Percentiles rank a stretch among this genome's conserved stretches.
Evolutionary conservation across 2,113 vertebrate species (phyloP).

Genomic region (Perognathus longimembris): DNA sequence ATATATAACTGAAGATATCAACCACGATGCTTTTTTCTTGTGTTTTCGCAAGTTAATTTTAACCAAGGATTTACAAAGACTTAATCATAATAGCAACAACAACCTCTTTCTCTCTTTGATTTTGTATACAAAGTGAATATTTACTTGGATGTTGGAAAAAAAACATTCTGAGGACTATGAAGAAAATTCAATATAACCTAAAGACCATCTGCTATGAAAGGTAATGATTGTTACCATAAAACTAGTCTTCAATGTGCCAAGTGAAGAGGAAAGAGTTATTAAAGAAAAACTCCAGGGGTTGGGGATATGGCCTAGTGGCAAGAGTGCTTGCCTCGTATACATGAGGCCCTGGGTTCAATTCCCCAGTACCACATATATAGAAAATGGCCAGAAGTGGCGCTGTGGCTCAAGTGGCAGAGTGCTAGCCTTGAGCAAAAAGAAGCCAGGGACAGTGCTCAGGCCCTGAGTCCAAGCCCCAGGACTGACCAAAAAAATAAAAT

Average conservation of each 20-base stretch:
- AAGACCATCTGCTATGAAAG: background rate
- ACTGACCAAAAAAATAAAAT: no score
- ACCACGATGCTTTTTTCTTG: background rate
- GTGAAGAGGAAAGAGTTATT: background rate
- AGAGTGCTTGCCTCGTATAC: no score
- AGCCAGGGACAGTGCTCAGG: no score
- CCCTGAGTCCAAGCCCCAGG: no score
- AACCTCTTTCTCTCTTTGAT: background rate
- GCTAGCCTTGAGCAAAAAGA: no score
- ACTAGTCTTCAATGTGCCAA: background rate
- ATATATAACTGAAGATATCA: slow-evolving; percentile 9
- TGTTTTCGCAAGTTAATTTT: slow-evolving; percentile 43
- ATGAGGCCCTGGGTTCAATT: no score
- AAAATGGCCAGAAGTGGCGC: no score
- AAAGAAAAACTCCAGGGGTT: slow-evolving; percentile 49
- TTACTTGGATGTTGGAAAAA: slow-evolving; percentile 7
- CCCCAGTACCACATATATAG: no score
- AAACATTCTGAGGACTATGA: background rate
- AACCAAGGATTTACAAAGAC: slow-evolving; percentile 2
- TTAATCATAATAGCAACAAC: background rate
- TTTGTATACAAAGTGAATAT: slow-evolving; percentile 34
- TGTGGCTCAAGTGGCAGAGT: no score
- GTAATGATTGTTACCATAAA: slow-evolving; percentile 12
- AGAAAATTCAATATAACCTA: slow-evolving; percentile 54
- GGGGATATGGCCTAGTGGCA: no score